Base-by-base conservation (phyloP, 2,113 vertebrate species). In the Notiomystis cincta region DNA sequence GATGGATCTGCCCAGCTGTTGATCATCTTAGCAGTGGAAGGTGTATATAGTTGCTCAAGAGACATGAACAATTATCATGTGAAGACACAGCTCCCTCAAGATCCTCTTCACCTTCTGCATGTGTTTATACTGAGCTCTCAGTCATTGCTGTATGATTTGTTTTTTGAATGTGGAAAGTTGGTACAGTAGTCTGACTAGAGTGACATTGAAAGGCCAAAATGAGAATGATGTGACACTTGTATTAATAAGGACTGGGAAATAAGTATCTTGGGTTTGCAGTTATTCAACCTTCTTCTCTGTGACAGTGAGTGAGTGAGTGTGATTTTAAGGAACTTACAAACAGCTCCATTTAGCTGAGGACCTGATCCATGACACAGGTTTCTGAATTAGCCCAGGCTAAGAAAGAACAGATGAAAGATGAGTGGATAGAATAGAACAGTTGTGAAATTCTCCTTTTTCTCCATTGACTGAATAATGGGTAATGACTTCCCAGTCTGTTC, bases 401-500 rank as follows among this genome's bases (percentile, higher is more conserved):
- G 56, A 93, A 86, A 72, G 50, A 90, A 72, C 53, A 91, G 60
- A 66, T 82, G 82, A 94, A 96, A 97, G 60, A 53, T 42, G 58
- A 81, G n/a, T 3, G 7, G 70, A 54, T 79, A 10, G 40, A 93
- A 82, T 33, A 66, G 15, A 94, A 76, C 12, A 90, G 38, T 96
- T 93, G 62, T 75, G 89, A 97, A 97, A 91, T 44, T 53, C 33
- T 93, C 65, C 60, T 91, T 95, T 95, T 97, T 70, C 84, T 96
- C 54, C 27, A 3, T 10, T 65, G 90, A 20, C n/a, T 51, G 50
- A 17, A 88, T 96, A 73, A 97, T 19, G 48, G 40, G 42, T 93
- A 95, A 70, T 24, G 10, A 76, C 48, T 93, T 89, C 27, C 60
- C 42, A 42, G 61, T 58, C 56, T 82, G 58, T 66, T 56, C 80